Evolutionary conservation across 2,113 vertebrate species (phyloP).

Genomic region (Manacus vitellinus): DNA sequence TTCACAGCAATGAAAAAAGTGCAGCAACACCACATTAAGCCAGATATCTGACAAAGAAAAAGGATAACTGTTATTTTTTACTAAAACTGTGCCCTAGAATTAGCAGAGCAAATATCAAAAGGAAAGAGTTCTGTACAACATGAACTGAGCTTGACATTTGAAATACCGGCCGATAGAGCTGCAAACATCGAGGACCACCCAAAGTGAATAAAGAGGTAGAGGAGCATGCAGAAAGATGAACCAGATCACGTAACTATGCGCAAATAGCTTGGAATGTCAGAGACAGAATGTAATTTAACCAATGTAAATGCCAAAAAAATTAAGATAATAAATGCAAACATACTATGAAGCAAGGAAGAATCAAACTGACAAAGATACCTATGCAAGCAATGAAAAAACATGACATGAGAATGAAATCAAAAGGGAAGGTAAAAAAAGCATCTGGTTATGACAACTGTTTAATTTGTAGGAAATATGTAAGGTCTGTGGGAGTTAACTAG

Average conservation of each 20-base stretch:
- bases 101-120: slow-evolving; percentile 23
- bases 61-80: not conserved
- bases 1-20: not conserved
- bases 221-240: not conserved
- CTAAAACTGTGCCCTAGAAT: not conserved
- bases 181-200: slow-evolving; percentile 25
- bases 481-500: slow-evolving; percentile 35
- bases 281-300: not conserved
- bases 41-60: not conserved
- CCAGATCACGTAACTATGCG: not conserved
- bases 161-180: not conserved
- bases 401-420: slow-evolving; percentile 1
- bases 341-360: not conserved
- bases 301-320: not conserved
- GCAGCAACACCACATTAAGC: not conserved
- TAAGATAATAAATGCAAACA: not conserved
- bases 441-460: slow-evolving; percentile 4
- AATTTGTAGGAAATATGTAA: slow-evolving; percentile 8
- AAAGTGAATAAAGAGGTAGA: slow-evolving; percentile 33
- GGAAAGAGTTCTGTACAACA: not conserved
- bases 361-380: not conserved
- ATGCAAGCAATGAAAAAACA: not conserved
- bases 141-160: slow-evolving; percentile 7
- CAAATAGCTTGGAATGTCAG: slow-evolving; percentile 23
- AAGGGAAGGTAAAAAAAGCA: not conserved